Conservation (phyloP, 2,113 vertebrate species). For the Sander lucioperca region DNA sequence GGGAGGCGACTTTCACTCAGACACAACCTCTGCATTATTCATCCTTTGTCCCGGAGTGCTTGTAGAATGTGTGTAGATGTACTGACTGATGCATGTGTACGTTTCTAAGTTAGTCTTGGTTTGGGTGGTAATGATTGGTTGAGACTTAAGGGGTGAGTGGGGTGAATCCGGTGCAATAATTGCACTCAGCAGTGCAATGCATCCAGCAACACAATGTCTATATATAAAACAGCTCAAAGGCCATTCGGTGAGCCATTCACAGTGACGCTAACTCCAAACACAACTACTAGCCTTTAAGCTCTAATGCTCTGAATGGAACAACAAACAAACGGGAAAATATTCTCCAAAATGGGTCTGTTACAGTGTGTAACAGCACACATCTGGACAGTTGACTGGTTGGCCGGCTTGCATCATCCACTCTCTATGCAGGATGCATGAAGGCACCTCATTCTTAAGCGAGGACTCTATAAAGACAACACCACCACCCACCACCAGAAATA, state of each 20-base stretch:
- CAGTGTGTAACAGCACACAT: conserved; percentile 2
- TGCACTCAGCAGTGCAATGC: conserved; percentile 72
- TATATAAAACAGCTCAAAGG: conserved; percentile 68
- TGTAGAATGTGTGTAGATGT: conserved; percentile 59
- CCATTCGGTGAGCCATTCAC: conserved; percentile 1
- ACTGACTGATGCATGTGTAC: conserved; percentile 60
- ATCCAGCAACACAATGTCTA: conserved; percentile 65
- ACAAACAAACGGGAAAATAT: conserved; percentile 10
- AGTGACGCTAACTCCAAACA: conserved; percentile 18
- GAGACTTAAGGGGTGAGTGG: conserved; percentile 52
- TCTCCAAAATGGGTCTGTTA: neutral
- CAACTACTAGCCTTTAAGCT: neutral
- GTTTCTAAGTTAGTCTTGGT: conserved; percentile 49
- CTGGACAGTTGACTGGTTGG: conserved; percentile 22
- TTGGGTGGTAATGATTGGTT: conserved; percentile 64
- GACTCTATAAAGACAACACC: conserved; percentile 28
- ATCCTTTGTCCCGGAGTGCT: conserved; percentile 78
- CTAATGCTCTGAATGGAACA: neutral
- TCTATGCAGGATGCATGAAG: conserved; percentile 10
- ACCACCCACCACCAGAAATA: conserved; percentile 43
- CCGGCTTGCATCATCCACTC: conserved; percentile 23
- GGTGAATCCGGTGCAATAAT: conserved; percentile 79
- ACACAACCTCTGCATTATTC: conserved; percentile 82
- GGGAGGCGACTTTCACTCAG: conserved; percentile 79
- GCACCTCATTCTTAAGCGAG: conserved; percentile 1